Conservation (phyloP, 2,797 vertebrate species). For the Sebastes trivittatus region DNA sequence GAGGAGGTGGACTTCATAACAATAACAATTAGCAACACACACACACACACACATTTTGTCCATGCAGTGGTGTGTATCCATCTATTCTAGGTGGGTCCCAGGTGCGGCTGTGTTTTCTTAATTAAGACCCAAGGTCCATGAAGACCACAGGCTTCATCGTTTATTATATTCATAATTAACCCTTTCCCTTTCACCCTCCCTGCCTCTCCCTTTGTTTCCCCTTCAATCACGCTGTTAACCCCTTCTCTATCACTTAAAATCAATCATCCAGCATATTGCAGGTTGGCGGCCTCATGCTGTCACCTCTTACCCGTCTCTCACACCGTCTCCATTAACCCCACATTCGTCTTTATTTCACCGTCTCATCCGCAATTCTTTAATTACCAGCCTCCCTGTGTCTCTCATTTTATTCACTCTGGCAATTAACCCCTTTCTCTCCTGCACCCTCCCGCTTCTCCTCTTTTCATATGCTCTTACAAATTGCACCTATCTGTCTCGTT, state of each 20-base stretch:
- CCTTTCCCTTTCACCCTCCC: constrained; percentile 52
- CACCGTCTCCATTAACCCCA: constrained; percentile 62
- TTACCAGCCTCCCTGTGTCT: constrained; percentile 41
- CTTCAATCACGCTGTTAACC: constrained; percentile 61
- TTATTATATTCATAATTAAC: constrained; percentile 72
- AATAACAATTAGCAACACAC: constrained; percentile 62
- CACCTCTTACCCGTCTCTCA: constrained; percentile 40
- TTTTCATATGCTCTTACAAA: constrained; percentile 48
- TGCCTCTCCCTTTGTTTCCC: constrained; percentile 56
- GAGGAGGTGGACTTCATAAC: constrained; percentile 66
- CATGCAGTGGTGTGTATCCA: constrained; percentile 31
- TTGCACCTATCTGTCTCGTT: constrained; percentile 44
- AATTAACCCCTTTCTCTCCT: constrained; percentile 69
- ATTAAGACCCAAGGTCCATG: constrained; percentile 72
- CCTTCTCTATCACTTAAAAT: constrained; percentile 48
- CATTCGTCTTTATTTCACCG: constrained; percentile 69
- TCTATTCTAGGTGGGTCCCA: constrained; percentile 64
- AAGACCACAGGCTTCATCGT: constrained; percentile 58
- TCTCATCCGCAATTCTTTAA: constrained; percentile 58
- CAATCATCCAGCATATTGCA: constrained; percentile 36
- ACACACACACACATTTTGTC: constrained; percentile 23
- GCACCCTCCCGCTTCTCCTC: constrained; percentile 33
- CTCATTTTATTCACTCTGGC: constrained; percentile 66
- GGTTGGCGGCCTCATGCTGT: constrained; percentile 39
- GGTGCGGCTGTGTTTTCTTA: constrained; percentile 72